Base-by-base conservation (phyloP, 2,797 vertebrate genomes). In the Hemibagrus guttatus region DNA sequence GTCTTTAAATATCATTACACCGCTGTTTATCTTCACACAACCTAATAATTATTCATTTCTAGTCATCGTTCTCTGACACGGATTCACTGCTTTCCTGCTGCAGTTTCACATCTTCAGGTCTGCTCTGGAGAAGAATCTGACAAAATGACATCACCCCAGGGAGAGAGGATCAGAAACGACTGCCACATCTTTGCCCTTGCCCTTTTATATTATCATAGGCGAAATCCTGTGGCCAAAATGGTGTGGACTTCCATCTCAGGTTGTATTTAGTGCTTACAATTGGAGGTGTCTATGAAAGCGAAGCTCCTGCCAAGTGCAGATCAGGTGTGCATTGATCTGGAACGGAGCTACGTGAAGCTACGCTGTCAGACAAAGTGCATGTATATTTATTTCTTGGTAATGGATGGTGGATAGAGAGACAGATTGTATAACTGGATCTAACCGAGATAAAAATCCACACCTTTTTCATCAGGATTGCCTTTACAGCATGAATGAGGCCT, bases 321-420 rank as follows among this genome's bases (percentile, higher is more conserved):
- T 58, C 66, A 84, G 82, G 71, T 79, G 81, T 75, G 31, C 59
- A 80, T 71, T 12, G 71, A 86, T 86, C 54, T 52, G 21, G 49
- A 74, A 19, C 69, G 8, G 35, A 80, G 58, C 58, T 61, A 42
- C 13, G 13, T 26, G 35, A 61, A 42, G 31, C 68, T 42, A 31
- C 56, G n/a, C 61, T 52, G 46, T 19, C 3, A 46, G 54, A 79
- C 4, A 46, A 28, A 81, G 17, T 52, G 42, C 78, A 61, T 80
- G 35, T 35, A 80, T 80, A 61, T 80, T 80, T 13, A 80, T 61
- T 80, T 58, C 35, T 12, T n/a, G 4, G 35, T 79, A 79, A 64
- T 42, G n/a, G 61, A 68, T 6, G 5, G n/a, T 6, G 17, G 61
- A 66, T 28, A 13, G 39, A 64, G 39, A 49, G 58, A 39, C 54